Percentiles rank a stretch among this genome's conserved stretches.
These are phyloP conservation scores for Acleris laterana DNA, from an alignment of 2,888 invertebrate species.

Conservation along the genomic window DNA sequence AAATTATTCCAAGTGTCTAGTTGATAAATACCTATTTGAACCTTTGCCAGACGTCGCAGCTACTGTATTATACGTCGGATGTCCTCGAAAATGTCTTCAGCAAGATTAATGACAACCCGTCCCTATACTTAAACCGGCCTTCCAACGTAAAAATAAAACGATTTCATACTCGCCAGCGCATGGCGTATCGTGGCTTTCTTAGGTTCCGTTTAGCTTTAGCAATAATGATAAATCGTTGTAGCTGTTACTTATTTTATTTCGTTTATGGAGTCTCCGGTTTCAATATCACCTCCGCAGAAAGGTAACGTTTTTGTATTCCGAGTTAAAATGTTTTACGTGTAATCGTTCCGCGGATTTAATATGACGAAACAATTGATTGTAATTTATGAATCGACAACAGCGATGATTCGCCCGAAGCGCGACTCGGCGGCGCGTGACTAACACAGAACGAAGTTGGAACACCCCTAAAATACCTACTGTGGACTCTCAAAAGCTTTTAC, in stretches of 20 bases:
- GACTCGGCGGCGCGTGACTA: conserved; percentile 7
- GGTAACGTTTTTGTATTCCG: not conserved
- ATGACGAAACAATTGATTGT: conserved; percentile 13
- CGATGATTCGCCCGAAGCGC: not conserved
- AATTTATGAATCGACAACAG: conserved; percentile 20
- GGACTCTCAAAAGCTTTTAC: conserved; percentile 17
- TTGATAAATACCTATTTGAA: conserved; percentile 9
- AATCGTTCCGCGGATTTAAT: conserved; percentile 7
- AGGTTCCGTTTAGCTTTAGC: conserved; percentile 10
- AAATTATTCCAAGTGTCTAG: conserved; percentile 7
- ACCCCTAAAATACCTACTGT: conserved; percentile 18
- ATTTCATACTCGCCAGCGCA: conserved; percentile 27
- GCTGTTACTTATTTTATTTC: not conserved
- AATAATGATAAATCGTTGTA: conserved; percentile 1
- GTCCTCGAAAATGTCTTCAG: conserved; percentile 46
- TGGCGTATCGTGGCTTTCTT: conserved; percentile 10
- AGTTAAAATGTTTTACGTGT: not conserved
- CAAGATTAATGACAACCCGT: conserved; percentile 48
- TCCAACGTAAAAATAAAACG: conserved; percentile 40
- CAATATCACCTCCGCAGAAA: not conserved
- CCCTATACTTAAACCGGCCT: conserved; percentile 26
- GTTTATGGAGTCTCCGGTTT: not conserved
- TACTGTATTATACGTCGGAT: conserved; percentile 32
- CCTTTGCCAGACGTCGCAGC: conserved; percentile 7
- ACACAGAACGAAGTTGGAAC: conserved; percentile 25